A percentile compares a stretch with the other conserved stretches of the same genome.
Conservation (phyloP, 2,888 invertebrate genomes). For the Hemaris fuciformis region DNA sequence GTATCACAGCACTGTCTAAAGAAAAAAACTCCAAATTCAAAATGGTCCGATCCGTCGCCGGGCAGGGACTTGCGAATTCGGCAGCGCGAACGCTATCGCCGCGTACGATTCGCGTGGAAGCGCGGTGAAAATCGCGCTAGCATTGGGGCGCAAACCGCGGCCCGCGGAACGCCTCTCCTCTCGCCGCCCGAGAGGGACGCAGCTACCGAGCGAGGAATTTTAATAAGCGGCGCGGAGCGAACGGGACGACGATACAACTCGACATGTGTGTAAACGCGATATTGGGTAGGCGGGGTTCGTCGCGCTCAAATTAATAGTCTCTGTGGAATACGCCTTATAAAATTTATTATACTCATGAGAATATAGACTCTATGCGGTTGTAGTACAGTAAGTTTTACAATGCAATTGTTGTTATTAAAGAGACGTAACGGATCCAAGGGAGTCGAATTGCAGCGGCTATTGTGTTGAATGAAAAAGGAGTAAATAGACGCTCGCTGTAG, state of each 20-base stretch:
- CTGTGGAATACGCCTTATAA: slow-evolving; percentile 75
- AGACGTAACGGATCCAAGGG: slow-evolving; percentile 56
- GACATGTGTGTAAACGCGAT: slow-evolving; percentile 78
- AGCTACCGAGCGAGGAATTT: slow-evolving; percentile 77
- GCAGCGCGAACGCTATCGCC: slow-evolving; percentile 47
- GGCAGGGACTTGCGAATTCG: slow-evolving; percentile 50
- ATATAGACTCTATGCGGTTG: slow-evolving; percentile 30
- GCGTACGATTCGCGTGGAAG: slow-evolving; percentile 75
- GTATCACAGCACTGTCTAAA: slow-evolving; percentile 45
- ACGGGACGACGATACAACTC: slow-evolving; percentile 69
- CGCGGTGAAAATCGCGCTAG: slow-evolving; percentile 76
- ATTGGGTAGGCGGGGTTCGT: slow-evolving; percentile 77
- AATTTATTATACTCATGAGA: slow-evolving; percentile 26
- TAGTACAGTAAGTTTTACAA: slow-evolving; percentile 36
- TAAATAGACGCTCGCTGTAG: slow-evolving; percentile 78
- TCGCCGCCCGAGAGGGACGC: slow-evolving; percentile 67
- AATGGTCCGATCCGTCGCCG: slow-evolving; percentile 33
- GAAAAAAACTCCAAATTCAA: slow-evolving; percentile 34
- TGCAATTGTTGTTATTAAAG: slow-evolving; percentile 36
- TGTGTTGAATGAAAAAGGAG: slow-evolving; percentile 82
- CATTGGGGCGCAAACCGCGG: slow-evolving; percentile 70
- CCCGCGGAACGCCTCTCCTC: slow-evolving; percentile 65
- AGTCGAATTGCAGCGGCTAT: slow-evolving; percentile 77
- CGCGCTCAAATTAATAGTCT: slow-evolving; percentile 80
- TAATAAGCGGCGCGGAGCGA: slow-evolving; percentile 79